Evolutionary conservation across 1,140 invertebrate genomes (phyloP).

Genomic region (Thrips palmi): DNA sequence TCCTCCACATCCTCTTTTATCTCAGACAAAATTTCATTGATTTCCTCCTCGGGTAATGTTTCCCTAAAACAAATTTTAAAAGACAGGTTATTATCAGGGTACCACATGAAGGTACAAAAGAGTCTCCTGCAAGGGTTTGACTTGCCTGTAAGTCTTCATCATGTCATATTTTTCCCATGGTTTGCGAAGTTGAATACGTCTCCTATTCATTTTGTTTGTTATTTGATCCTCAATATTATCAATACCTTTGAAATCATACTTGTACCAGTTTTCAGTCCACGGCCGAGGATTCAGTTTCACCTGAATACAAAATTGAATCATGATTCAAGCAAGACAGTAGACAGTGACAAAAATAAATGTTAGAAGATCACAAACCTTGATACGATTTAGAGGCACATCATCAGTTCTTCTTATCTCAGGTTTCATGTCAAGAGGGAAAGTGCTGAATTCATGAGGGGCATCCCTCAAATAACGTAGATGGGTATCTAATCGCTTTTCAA

Average conservation of each 20-base stretch:
- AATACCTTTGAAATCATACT: constrained; percentile 60
- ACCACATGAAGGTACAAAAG: neutral
- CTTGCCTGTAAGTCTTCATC: constrained; percentile 78
- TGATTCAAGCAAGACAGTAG: neutral
- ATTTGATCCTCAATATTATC: constrained; percentile 35
- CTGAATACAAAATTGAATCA: constrained; percentile 24
- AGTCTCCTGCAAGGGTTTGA: constrained; percentile 6
- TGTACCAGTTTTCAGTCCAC: constrained; percentile 74
- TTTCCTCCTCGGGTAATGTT: constrained; percentile 74
- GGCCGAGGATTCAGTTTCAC: constrained; percentile 67
- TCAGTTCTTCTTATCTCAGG: constrained; percentile 31
- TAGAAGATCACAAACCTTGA: neutral
- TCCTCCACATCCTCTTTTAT: too few relatives aligned
- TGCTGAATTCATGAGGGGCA: constrained; percentile 82
- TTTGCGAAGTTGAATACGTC: constrained; percentile 34
- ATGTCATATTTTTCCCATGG: constrained; percentile 86
- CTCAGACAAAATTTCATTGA: constrained; percentile 69
- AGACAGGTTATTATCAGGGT: neutral
- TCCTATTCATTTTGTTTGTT: constrained; percentile 36
- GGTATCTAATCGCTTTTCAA: constrained; percentile 89
- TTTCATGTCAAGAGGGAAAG: constrained; percentile 85
- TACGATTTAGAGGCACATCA: neutral
- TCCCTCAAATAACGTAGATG: constrained; percentile 82
- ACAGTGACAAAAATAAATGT: constrained; percentile 3
- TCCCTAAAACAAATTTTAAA: constrained; percentile 28